Evolutionary conservation across 37 sponge, comb jelly and placozoan genomes (phyloP).

Genomic region (Agelas oroides): DNA sequence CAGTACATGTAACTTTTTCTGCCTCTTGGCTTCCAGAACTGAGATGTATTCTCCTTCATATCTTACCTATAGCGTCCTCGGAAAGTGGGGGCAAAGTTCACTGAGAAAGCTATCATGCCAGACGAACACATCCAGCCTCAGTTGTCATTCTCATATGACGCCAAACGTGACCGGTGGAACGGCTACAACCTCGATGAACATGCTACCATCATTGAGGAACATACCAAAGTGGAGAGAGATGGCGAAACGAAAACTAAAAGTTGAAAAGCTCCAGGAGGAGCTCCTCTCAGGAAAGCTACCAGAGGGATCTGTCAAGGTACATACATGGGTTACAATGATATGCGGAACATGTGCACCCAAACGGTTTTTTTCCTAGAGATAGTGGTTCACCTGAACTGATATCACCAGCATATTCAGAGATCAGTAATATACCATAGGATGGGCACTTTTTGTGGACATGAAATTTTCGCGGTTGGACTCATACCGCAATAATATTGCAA

Average conservation of each 20-base stretch:
- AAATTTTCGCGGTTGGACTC: too few species aligned
- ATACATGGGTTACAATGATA: too few species aligned
- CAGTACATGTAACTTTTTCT: too few species aligned
- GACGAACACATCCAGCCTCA: slow-evolving; percentile 89
- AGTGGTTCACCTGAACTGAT: too few species aligned
- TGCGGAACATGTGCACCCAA: too few species aligned
- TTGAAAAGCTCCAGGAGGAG: slow-evolving; percentile 84
- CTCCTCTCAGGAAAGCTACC: slow-evolving; percentile 69
- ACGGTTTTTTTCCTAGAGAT: too few species aligned
- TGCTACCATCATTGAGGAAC: slow-evolving; percentile 75
- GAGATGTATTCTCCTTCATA: neutral
- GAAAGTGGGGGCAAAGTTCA: slow-evolving; percentile 93
- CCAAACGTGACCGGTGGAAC: slow-evolving; percentile 91
- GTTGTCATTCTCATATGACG: slow-evolving; percentile 84
- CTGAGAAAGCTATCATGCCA: slow-evolving; percentile 82
- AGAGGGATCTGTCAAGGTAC: slow-evolving; percentile 55
- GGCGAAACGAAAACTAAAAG: slow-evolving; percentile 93
- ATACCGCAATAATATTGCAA: too few species aligned
- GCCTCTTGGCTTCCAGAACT: too few species aligned
- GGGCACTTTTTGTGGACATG: too few species aligned
- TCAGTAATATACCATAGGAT: too few species aligned
- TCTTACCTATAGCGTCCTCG: slow-evolving; percentile 72
- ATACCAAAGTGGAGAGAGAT: slow-evolving; percentile 70
- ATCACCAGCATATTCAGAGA: too few species aligned
- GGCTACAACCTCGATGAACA: slow-evolving; percentile 87